phyloP scores from a whole-genome alignment of 2,113 vertebrate genomes.

The Microcebus murinus region DNA sequence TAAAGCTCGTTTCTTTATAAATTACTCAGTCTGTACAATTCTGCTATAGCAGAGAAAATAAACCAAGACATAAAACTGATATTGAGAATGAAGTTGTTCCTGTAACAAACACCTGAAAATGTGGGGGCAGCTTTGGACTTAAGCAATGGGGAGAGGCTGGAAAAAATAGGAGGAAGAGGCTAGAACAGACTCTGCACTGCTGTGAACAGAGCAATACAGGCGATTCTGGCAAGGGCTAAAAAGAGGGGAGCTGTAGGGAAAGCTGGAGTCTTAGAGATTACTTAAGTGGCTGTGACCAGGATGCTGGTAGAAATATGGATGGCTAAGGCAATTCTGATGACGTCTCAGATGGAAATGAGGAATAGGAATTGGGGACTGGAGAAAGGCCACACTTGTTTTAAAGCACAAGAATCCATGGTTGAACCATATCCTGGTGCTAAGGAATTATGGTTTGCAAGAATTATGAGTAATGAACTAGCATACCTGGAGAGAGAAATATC shows the following conservation, averaged over 20 bases:
- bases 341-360: neutral
- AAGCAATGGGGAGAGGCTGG: neutral
- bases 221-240: neutral
- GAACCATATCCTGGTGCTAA: neutral
- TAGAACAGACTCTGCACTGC: neutral
- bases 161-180: neutral
- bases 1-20: neutral
- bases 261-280: neutral
- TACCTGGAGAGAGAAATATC: neutral
- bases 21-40: neutral
- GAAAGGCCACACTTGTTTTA: neutral
- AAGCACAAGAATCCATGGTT: neutral
- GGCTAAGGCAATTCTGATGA: neutral
- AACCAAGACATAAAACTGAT: neutral
- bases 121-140: neutral
- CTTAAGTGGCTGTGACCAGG: neutral
- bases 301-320: neutral
- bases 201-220: neutral
- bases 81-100: neutral
- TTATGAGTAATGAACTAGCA: neutral
- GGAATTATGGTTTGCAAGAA: neutral
- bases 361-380: neutral
- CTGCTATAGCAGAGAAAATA: neutral
- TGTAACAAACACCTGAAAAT: neutral
- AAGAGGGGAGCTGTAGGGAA: neutral